phyloP scores from a whole-genome alignment of 2,113 vertebrate genomes.

The Rhipidura dahli region DNA sequence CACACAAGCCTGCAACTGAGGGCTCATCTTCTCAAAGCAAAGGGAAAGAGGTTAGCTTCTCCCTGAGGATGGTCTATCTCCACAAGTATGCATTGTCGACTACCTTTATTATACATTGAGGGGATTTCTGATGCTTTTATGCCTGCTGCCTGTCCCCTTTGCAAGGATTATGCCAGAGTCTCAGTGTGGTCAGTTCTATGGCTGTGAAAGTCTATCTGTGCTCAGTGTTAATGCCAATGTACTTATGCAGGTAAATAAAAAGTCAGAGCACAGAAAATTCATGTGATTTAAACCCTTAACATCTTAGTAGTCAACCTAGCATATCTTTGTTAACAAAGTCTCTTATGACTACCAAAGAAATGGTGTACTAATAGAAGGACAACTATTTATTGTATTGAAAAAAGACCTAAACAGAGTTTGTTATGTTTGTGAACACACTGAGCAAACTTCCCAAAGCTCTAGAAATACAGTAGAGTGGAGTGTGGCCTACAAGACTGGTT shows the following conservation, averaged over 20 bases:
- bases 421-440: not conserved
- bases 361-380: not conserved
- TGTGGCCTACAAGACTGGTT: not conserved
- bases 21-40: not conserved
- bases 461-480: not conserved
- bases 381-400: not conserved
- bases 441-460: not conserved
- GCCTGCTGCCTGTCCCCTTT: not conserved
- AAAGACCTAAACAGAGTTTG: not conserved
- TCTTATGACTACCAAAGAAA: not conserved
- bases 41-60: not conserved
- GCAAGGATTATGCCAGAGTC: not conserved
- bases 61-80: not conserved
- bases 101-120: rapidly evolving
- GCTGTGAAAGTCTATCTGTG: not conserved
- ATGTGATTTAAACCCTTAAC: not conserved
- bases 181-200: not conserved
- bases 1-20: not conserved
- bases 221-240: not conserved
- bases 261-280: not conserved
- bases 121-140: not conserved
- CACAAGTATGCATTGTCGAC: too few species aligned
- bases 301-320: not conserved
- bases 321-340: not conserved
- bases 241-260: not conserved